Percentiles rank a stretch among this genome's conserved stretches.
phyloP scores from a whole-genome alignment of 2,113 vertebrate genomes.

The Crotalus viridis region DNA sequence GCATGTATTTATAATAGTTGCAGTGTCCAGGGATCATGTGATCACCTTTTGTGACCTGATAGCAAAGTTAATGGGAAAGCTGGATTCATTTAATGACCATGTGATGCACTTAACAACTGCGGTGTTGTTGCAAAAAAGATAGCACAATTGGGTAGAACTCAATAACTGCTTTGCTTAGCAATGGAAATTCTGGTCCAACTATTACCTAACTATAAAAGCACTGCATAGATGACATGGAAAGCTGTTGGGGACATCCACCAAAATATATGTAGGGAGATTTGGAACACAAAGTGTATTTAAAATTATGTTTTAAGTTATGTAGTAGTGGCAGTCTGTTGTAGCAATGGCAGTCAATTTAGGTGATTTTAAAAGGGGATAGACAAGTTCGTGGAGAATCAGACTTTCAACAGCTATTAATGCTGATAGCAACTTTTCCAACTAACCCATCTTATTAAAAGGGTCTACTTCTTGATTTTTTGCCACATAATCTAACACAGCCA shows the following conservation, averaged over 20 bases:
- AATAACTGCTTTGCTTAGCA: no score
- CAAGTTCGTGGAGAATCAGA: not conserved
- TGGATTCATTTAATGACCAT: not conserved
- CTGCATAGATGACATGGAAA: not conserved
- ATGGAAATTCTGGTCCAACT: no score
- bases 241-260: not conserved
- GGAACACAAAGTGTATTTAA: not conserved
- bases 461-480: not conserved
- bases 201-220: not conserved
- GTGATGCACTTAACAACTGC: not conserved
- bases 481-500: not conserved
- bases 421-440: not conserved
- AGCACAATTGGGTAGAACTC: not conserved
- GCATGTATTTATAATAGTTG: not conserved
- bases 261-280: not conserved
- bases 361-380: not conserved
- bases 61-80: not conserved
- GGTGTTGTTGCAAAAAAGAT: not conserved
- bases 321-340: not conserved
- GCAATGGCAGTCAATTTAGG: not conserved
- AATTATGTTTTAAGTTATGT: not conserved
- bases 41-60: not conserved
- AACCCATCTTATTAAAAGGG: not conserved
- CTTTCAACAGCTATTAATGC: not conserved
- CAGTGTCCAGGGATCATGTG: not conserved